These are phyloP conservation scores for Protomyctophum bolini DNA, from an alignment of 2,113 vertebrate genomes.

Conservation along the genomic window DNA sequence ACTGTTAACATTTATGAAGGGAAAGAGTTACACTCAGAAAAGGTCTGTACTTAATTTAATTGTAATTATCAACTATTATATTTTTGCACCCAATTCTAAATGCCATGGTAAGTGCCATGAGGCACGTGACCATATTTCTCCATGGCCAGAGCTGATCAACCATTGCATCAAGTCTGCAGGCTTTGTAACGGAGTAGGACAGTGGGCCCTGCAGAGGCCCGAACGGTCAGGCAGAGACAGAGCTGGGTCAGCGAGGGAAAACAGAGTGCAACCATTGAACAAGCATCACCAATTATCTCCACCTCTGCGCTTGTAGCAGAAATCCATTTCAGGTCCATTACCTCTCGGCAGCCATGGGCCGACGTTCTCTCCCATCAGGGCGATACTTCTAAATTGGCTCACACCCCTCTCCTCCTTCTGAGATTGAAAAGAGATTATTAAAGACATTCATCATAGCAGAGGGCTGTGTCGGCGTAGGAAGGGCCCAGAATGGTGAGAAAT, in stretches of 20 bases:
- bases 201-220: slow-evolving; percentile 35
- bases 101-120: no score
- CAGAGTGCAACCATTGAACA: slow-evolving; percentile 52
- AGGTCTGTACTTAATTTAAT: no score
- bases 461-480: slow-evolving; percentile 52
- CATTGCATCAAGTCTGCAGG: slow-evolving; percentile 40
- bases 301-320: slow-evolving; percentile 62
- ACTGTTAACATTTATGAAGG: no score
- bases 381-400: slow-evolving; percentile 74
- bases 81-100: no score
- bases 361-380: slow-evolving; percentile 62
- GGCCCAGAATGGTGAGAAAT: slow-evolving; percentile 52
- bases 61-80: no score
- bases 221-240: slow-evolving; percentile 25
- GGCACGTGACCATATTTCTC: slow-evolving; percentile 24
- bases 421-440: slow-evolving; percentile 77
- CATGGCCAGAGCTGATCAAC: slow-evolving; percentile 33
- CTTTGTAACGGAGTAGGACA: slow-evolving; percentile 26
- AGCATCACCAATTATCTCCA: slow-evolving; percentile 71
- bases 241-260: slow-evolving; percentile 28
- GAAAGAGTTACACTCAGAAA: no score
- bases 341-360: slow-evolving; percentile 58
- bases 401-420: slow-evolving; percentile 63
- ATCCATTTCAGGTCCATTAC: slow-evolving; percentile 71
- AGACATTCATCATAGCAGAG: slow-evolving; percentile 68